phyloP scores from a whole-genome alignment of 2,113 vertebrate genomes.

The Lamprologus lemairii region DNA sequence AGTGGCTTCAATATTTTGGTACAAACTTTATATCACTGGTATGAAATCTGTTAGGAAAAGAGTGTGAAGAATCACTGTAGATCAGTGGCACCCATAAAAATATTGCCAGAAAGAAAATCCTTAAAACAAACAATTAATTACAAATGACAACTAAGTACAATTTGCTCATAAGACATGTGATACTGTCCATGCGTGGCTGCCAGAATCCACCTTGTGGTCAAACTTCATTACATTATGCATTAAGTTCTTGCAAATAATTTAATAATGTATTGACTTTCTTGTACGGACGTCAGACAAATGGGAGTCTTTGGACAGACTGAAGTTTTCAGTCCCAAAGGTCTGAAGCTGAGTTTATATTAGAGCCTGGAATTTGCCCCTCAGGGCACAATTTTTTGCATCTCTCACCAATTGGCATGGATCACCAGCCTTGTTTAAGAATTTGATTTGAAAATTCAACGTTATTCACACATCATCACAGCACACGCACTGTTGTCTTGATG shows the following conservation, averaged over 20 bases:
- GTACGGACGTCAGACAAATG: accelerated
- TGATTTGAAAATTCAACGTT: not conserved
- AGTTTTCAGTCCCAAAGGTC: not conserved
- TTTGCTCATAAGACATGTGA: not conserved
- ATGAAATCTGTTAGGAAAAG: not conserved
- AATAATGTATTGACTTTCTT: not conserved
- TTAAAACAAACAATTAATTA: not conserved
- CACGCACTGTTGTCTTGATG: not conserved
- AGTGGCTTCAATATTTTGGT: not conserved
- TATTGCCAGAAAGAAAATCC: not conserved
- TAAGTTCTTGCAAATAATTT: not conserved
- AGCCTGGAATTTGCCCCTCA: not conserved
- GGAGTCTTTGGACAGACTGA: not conserved
- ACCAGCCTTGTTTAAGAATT: not conserved
- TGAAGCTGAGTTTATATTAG: not conserved
- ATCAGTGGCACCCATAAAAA: not conserved
- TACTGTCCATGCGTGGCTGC: not conserved
- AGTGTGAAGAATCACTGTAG: not conserved
- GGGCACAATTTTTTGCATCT: not conserved
- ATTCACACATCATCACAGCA: not conserved
- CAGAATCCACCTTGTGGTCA: not conserved
- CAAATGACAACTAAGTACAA: not conserved
- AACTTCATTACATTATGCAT: not conserved
- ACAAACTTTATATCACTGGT: not conserved
- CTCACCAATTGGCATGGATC: not conserved